A percentile compares a stretch with the other conserved stretches of the same genome.
These are phyloP conservation scores for Acronicta alni DNA, from an alignment of 2,888 invertebrate genomes.

Conservation along the genomic window DNA sequence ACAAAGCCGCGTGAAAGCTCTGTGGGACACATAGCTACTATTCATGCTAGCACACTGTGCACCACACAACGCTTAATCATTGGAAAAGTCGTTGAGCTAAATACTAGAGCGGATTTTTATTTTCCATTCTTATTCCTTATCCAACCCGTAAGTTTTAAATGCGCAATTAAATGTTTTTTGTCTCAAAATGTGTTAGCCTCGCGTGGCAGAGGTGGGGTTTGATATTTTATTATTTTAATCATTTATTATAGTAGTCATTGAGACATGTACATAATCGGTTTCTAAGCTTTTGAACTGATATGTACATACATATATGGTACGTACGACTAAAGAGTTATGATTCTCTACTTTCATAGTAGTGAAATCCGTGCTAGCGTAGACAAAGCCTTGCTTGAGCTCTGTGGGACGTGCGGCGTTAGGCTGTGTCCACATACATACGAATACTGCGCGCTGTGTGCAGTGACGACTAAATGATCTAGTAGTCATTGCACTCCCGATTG, in stretches of 20 bases:
- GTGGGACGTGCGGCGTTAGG: constrained; percentile 34
- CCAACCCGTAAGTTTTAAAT: no score
- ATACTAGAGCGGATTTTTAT: neutral
- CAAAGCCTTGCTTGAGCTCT: constrained; percentile 28
- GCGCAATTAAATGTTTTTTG: no score
- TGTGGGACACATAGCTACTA: neutral
- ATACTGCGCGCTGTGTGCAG: constrained; percentile 5
- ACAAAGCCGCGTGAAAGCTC: constrained; percentile 13
- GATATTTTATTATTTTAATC: no score
- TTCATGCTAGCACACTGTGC: constrained; percentile 5
- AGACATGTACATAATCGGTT: no score
- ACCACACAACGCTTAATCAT: neutral
- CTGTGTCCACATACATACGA: constrained; percentile 5
- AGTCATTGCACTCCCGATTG: constrained; percentile 28
- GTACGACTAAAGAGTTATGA: neutral
- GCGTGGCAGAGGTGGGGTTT: no score
- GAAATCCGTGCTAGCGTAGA: constrained; percentile 38
- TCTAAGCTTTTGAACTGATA: neutral
- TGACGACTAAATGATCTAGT: constrained; percentile 43
- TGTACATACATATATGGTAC: no score
- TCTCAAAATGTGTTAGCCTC: no score
- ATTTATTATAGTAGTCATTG: no score
- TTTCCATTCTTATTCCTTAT: no score
- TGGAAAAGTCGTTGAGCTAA: neutral
- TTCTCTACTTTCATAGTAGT: constrained; percentile 13